A percentile compares a stretch with the other conserved stretches of the same genome.
phyloP scores from a whole-genome alignment of 2,797 vertebrate genomes.

The Apodemus agrarius region DNA sequence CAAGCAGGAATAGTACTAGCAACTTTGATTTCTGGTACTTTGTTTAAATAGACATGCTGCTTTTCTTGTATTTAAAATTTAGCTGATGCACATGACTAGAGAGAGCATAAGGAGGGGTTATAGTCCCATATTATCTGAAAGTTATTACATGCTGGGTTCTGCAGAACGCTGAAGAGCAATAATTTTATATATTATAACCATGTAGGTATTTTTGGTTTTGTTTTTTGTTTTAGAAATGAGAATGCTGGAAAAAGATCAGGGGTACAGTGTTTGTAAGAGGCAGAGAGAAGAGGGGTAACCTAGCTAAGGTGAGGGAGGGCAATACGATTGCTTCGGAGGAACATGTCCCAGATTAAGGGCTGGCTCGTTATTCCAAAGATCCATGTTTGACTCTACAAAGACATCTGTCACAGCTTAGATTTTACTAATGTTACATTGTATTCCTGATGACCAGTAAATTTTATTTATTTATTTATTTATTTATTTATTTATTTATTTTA shows the following conservation, averaged over 20 bases:
- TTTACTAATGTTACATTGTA: slow-evolving; percentile 30
- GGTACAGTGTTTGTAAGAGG: not conserved
- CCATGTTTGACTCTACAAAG: not conserved
- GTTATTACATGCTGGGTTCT: not conserved
- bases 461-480: slow-evolving; percentile 7
- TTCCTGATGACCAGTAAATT: not conserved
- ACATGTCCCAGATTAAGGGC: not conserved
- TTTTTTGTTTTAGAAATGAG: not conserved
- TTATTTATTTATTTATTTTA: not conserved
- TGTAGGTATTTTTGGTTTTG: not conserved
- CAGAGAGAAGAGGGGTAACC: not conserved
- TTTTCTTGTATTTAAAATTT: not conserved
- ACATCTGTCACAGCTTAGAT: not conserved
- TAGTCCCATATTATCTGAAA: not conserved
- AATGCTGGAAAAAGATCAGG: not conserved
- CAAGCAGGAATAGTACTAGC: not conserved
- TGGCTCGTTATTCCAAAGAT: not conserved
- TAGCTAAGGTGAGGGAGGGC: not conserved
- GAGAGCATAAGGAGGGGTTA: not conserved
- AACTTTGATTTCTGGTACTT: not conserved
- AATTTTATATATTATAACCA: not conserved
- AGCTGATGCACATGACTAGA: not conserved
- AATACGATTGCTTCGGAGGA: not conserved
- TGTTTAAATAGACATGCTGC: not conserved
- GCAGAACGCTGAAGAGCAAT: not conserved